phyloP scores from a whole-genome alignment of 2,797 vertebrate species.

The Dipus sagitta region DNA sequence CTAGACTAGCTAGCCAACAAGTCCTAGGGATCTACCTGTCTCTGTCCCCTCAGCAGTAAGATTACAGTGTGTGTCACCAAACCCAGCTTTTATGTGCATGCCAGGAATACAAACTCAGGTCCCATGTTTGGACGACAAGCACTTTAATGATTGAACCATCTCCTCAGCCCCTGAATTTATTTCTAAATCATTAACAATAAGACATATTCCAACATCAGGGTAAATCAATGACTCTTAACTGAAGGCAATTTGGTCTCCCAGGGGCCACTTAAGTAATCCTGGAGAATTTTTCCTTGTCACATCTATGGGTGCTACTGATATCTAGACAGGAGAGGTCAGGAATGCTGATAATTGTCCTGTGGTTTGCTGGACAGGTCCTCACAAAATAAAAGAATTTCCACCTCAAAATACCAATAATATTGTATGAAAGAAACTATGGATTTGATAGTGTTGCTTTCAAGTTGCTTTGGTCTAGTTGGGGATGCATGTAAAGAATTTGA shows the following conservation, averaged over 20 bases:
- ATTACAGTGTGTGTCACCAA: too few species aligned
- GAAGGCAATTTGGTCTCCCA: background rate
- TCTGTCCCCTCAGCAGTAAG: too few species aligned
- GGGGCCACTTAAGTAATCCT: background rate
- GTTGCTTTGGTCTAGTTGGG: background rate
- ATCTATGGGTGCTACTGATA: background rate
- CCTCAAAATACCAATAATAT: background rate
- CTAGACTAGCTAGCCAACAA: too few species aligned
- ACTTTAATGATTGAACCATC: too few species aligned
- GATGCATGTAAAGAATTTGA: background rate
- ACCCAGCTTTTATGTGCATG: too few species aligned
- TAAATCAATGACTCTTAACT: background rate
- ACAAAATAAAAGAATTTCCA: background rate
- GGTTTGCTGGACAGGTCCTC: background rate
- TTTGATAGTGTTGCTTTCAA: conserved; percentile 7
- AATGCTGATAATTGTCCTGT: background rate
- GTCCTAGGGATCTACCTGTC: too few species aligned
- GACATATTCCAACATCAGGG: background rate
- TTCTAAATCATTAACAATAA: conserved; percentile 5
- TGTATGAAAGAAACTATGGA: background rate
- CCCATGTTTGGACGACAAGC: too few species aligned
- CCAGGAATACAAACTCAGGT: too few species aligned
- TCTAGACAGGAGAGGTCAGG: background rate
- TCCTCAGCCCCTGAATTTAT: background rate
- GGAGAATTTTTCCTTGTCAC: background rate